Conservation (phyloP, 1,140 invertebrate genomes). For the Samia ricini region DNA sequence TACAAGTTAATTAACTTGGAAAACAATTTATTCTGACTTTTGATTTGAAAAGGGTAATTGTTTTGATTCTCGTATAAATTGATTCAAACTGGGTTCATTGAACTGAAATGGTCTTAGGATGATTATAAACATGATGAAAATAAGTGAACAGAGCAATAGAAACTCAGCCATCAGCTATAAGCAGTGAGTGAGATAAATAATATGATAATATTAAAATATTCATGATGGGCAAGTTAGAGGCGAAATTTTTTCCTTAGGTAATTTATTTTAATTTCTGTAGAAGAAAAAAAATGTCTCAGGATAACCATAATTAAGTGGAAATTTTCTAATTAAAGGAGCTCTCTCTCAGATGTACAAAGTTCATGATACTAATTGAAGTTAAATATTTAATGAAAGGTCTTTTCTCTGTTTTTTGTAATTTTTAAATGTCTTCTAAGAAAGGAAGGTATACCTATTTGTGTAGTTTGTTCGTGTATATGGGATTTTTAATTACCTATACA, state of each 20-base stretch:
- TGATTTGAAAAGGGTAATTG: no score
- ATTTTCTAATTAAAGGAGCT: slow-evolving; percentile 17
- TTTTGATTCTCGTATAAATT: no score
- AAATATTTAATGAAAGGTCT: not conserved
- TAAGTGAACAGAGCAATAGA: not conserved
- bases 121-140: no score
- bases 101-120: no score
- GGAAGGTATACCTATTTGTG: no score
- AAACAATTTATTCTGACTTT: no score
- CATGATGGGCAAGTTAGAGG: slow-evolving; percentile 11
- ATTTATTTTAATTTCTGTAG: slow-evolving; percentile 8
- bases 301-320: slow-evolving; percentile 29
- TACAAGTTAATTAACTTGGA: no score
- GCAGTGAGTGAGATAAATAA: slow-evolving; percentile 21
- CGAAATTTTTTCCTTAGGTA: slow-evolving; percentile 10
- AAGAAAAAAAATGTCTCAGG: slow-evolving; percentile 11
- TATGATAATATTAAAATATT: slow-evolving; percentile 28
- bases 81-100: no score
- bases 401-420: not conserved
- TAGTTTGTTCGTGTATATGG: no score
- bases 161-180: not conserved
- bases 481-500: no score
- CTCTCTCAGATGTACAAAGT: not conserved
- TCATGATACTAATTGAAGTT: slow-evolving; percentile 1
- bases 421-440: no score